phyloP scores from a whole-genome alignment of 2,888 invertebrate genomes.

The Rhagonycha fulva region DNA sequence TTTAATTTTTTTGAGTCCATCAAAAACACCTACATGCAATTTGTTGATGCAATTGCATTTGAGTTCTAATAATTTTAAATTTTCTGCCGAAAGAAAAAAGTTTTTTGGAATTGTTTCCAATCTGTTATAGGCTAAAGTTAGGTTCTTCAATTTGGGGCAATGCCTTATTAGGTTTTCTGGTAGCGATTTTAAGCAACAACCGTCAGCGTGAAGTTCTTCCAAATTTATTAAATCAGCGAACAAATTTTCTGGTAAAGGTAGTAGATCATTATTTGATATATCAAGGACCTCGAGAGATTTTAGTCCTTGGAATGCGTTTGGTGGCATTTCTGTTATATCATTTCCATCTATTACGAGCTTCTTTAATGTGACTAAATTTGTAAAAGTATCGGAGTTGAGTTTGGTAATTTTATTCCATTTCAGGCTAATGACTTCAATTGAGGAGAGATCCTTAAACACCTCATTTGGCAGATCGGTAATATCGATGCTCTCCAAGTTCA shows the following conservation, averaged over 20 bases:
- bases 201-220: background rate
- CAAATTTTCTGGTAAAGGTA: background rate
- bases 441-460: background rate
- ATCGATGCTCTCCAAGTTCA: background rate
- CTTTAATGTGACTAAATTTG: background rate
- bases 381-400: background rate
- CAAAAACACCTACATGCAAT: background rate
- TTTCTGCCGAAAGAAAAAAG: background rate
- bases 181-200: background rate
- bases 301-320: background rate
- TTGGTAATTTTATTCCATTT: background rate
- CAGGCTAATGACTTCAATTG: background rate
- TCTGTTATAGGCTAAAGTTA: background rate
- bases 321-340: background rate
- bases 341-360: background rate
- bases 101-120: background rate
- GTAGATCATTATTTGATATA: background rate
- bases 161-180: background rate
- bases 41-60: background rate
- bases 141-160: background rate
- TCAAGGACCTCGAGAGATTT: background rate
- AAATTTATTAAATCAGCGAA: background rate
- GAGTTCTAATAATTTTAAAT: background rate
- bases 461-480: background rate
- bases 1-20: background rate